phyloP scores from a whole-genome alignment of 2,888 invertebrate species.

The Ophion obscuratus region DNA sequence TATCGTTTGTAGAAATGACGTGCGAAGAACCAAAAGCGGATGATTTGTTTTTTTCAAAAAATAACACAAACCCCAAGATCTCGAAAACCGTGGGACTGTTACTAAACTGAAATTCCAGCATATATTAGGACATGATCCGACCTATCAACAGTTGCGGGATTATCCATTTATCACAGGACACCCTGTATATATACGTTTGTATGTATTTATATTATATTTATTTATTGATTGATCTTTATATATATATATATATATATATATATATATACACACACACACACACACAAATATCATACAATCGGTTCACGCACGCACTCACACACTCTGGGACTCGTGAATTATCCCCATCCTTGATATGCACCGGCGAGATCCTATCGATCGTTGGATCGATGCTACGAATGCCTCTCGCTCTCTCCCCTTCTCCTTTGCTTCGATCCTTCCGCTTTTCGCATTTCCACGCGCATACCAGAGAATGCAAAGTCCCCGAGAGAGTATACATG shows the following conservation, averaged over 20 bases:
- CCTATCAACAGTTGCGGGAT: no score
- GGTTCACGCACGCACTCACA: conserved; percentile 53
- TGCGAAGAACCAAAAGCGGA: no score
- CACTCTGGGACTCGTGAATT: conserved; percentile 56
- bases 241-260: conserved; percentile 17
- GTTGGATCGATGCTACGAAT: conserved; percentile 50
- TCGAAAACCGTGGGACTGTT: no score
- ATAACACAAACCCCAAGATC: no score
- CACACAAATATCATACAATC: conserved; percentile 4
- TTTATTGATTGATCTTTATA: background rate
- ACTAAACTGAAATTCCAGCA: no score
- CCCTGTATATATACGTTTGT: no score
- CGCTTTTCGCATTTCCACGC: conserved; percentile 53
- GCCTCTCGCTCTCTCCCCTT: conserved; percentile 33
- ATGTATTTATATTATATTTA: background rate
- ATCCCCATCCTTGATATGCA: conserved; percentile 50
- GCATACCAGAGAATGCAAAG: conserved; percentile 32
- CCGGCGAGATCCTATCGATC: conserved; percentile 48
- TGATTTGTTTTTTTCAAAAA: no score
- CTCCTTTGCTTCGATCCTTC: conserved; percentile 47
- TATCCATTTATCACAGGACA: no score
- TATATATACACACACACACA: background rate
- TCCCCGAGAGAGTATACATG: background rate
- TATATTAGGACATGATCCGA: no score
- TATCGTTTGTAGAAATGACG: no score